These are phyloP conservation scores for Hapalemur alaotrensis DNA, from an alignment of 2,797 vertebrate genomes.

Conservation along the genomic window DNA sequence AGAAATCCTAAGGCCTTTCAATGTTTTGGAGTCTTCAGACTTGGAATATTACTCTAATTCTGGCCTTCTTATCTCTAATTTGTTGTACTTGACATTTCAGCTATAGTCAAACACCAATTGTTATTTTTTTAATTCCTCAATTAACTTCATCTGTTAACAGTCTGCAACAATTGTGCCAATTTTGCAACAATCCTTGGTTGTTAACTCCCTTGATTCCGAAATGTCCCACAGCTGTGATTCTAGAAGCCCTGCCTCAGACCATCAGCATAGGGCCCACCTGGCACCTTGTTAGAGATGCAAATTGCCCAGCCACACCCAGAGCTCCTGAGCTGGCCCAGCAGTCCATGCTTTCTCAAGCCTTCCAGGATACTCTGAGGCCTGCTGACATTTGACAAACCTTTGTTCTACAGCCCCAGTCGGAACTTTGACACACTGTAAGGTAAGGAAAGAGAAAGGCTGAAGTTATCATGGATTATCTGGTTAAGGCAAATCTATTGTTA, in stretches of 20 bases:
- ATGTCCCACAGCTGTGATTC: background rate
- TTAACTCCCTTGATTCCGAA: background rate
- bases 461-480: background rate
- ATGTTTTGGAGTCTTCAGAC: background rate
- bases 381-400: background rate
- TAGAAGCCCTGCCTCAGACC: background rate
- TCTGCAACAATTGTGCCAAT: background rate
- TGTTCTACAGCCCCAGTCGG: background rate
- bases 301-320: background rate
- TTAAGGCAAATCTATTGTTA: background rate
- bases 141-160: background rate
- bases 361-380: background rate
- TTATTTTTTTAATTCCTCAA: background rate
- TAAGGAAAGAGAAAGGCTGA: background rate
- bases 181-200: background rate
- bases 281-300: background rate
- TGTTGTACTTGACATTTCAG: background rate
- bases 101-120: background rate
- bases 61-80: background rate
- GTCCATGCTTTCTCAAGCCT: background rate
- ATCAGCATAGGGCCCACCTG: accelerated
- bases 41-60: background rate
- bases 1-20: background rate
- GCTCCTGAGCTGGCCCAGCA: too few relatives aligned
- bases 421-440: background rate